Conservation (phyloP, 1,140 invertebrate genomes). For the Zelostemma sp. region DNA sequence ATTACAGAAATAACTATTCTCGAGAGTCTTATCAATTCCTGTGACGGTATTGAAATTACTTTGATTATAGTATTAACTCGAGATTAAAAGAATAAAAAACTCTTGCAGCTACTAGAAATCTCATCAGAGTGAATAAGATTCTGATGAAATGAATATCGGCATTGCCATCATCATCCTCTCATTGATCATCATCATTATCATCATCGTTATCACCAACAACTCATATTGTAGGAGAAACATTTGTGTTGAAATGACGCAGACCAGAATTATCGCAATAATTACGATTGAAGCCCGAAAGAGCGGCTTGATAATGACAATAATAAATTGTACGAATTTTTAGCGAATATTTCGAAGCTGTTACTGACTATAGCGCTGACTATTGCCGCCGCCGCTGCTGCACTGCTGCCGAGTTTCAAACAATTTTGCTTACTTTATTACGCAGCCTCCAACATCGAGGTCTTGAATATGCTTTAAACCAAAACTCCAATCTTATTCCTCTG, state of each 20-base stretch:
- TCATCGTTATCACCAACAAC: constrained; percentile 17
- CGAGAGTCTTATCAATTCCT: too few relatives aligned
- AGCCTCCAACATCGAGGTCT: constrained; percentile 1
- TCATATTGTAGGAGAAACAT: background rate
- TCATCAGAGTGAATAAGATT: too few relatives aligned
- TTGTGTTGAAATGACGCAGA: constrained; percentile 22
- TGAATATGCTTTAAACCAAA: background rate
- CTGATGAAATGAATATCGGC: background rate
- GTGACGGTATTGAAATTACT: too few relatives aligned
- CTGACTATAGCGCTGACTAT: constrained; percentile 45
- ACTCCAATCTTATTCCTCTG: background rate
- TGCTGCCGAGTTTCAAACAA: constrained; percentile 43
- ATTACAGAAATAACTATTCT: background rate
- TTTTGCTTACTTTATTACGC: constrained; percentile 9
- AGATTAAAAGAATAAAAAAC: background rate
- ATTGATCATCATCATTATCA: constrained; percentile 11
- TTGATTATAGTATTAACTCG: too few relatives aligned
- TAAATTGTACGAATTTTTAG: constrained; percentile 55
- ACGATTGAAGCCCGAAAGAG: constrained; percentile 22
- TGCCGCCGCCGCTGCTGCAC: constrained; percentile 47
- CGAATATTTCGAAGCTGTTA: constrained; percentile 50
- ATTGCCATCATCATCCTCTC: constrained; percentile 1
- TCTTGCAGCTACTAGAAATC: background rate
- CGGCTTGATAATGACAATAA: constrained; percentile 37
- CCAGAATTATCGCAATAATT: constrained; percentile 25